These are phyloP conservation scores for Hetaerina americana DNA, from an alignment of 1,140 invertebrate genomes.

Conservation along the genomic window DNA sequence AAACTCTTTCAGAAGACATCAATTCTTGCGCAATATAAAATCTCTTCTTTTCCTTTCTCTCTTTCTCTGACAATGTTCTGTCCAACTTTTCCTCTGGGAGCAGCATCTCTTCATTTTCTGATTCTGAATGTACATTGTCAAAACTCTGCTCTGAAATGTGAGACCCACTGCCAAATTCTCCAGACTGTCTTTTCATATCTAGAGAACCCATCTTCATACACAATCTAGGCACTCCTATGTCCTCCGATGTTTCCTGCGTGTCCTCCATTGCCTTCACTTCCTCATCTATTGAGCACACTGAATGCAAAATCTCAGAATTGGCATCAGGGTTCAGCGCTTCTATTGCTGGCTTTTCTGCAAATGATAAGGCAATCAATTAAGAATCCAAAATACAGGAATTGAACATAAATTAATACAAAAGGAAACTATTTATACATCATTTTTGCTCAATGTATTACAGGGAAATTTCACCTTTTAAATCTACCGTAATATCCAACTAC, in stretches of 20 bases:
- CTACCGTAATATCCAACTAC: too few species aligned
- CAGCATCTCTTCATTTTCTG: slow-evolving; percentile 13
- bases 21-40: slow-evolving; percentile 52
- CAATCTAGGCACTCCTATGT: background rate
- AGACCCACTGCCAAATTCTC: slow-evolving; percentile 10
- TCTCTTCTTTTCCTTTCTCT: slow-evolving; percentile 30
- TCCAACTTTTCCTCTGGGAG: background rate
- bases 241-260: too few species aligned
- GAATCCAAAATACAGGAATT: too few species aligned
- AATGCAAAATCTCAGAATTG: background rate
- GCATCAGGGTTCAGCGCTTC: slow-evolving; percentile 2
- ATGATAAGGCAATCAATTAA: too few species aligned
- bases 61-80: background rate
- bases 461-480: too few species aligned
- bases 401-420: too few species aligned
- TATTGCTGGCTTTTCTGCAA: background rate
- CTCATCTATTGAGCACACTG: background rate
- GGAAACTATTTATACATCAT: too few species aligned
- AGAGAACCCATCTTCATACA: background rate
- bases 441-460: too few species aligned
- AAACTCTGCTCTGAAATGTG: slow-evolving; percentile 12
- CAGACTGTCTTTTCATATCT: background rate
- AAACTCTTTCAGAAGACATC: slow-evolving; percentile 51
- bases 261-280: background rate
- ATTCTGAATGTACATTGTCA: slow-evolving; percentile 14